Evolutionary conservation across 2,888 invertebrate genomes (phyloP), one percentile per base, ranked within the genome.

Genomic region (Anorthoa munda): DNA sequence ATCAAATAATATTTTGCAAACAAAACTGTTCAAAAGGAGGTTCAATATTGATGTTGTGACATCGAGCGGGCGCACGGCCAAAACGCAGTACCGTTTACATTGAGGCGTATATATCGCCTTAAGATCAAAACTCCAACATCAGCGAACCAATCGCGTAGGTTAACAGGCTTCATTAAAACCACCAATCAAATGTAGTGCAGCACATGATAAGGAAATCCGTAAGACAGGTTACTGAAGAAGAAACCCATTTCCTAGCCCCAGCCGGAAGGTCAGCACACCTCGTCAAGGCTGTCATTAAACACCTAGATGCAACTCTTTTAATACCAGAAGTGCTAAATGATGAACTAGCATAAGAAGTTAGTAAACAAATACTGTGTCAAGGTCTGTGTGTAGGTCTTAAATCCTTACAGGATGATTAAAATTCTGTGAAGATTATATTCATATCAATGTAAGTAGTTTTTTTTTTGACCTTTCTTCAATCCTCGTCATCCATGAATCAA

Each of bases 241-340:
- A 70, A 79, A 79, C 75, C 55, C 26, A 83, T 83, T 81, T 81
- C 81, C 81, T 83, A 58, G 55, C 65, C 45, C 63, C 70, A 18
- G 61, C 84, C 84, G 81, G 81, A 81, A 81, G 68, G 61, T 46
- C 53, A 53, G 72, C 50, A 21, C 79, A 50, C 23, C 67, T 23
- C 79, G 11, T 17, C 80, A 79, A 83, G 81, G 84, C 58, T 67
- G 65, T 26, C 60, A 45, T 66, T 66, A n/a, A 65, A 51, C 68
- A 76, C 53, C 66, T 23, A 65, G 65, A 59, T 83, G 84, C 64
- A 70, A 80, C 81, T 81, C 81, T 80, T 80, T 70, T 67, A 79
- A 80, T 80, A 81, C 84, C 84, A 81, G 81, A 81, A 81, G 75
- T 63, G 59, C 65, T 80, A 21, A 65, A 55, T 58, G 75, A 48